Conservation (phyloP, 2,113 vertebrate genomes). For the Pipra filicauda region DNA sequence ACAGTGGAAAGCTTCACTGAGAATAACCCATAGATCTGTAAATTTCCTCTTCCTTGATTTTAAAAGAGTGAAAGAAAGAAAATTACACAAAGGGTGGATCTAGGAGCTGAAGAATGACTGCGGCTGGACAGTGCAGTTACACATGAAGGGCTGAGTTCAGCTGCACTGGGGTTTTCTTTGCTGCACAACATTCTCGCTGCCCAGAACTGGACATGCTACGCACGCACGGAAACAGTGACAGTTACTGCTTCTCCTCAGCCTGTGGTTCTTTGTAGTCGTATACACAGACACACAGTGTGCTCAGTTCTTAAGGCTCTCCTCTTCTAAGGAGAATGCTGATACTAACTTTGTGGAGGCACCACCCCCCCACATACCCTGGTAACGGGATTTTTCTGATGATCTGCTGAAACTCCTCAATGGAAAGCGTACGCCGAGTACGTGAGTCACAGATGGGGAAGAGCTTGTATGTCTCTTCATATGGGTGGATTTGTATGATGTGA, state of each 20-base stretch:
- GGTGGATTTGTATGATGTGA: background rate
- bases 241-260: constrained; percentile 5
- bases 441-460: background rate
- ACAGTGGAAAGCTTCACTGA: background rate
- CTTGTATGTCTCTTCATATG: background rate
- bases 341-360: constrained; percentile 37
- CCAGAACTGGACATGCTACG: background rate
- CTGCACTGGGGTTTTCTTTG: background rate
- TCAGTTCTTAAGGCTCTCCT: constrained; percentile 47
- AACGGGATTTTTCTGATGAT: constrained; percentile 31
- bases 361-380: background rate
- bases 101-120: background rate
- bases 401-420: background rate
- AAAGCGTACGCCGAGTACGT: background rate
- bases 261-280: background rate
- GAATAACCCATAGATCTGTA: background rate
- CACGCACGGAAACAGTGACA: background rate
- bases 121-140: background rate
- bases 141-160: background rate
- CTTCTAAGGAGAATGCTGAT: constrained; percentile 62
- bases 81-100: background rate
- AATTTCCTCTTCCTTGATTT: background rate
- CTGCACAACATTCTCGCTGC: constrained; percentile 11
- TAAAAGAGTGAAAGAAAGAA: background rate
- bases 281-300: constrained; percentile 17